These are phyloP conservation scores for Orius insidiosus DNA, from an alignment of 1,140 invertebrate genomes.

Conservation along the genomic window DNA sequence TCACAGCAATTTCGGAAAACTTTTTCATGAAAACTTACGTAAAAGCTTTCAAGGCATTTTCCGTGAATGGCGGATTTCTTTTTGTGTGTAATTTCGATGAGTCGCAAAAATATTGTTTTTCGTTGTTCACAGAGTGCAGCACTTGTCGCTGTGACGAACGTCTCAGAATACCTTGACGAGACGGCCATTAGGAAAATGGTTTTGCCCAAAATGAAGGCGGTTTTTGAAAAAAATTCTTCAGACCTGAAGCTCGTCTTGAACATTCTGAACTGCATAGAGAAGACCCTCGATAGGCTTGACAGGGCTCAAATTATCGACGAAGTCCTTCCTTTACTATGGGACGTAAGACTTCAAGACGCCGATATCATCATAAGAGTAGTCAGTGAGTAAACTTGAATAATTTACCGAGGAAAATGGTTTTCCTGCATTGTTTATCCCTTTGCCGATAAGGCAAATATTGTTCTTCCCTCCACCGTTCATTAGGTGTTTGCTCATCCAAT, in stretches of 20 bases:
- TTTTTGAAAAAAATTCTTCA: constrained; percentile 70
- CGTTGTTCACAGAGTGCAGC: constrained; percentile 58
- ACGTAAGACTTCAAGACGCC: constrained; percentile 71
- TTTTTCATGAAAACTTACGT: no score
- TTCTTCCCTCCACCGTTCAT: not conserved
- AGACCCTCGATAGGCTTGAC: constrained; percentile 65
- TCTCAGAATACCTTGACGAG: constrained; percentile 71
- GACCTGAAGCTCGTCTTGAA: constrained; percentile 61
- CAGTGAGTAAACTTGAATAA: constrained; percentile 42
- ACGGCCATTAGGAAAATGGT: constrained; percentile 63
- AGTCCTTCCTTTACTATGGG: constrained; percentile 76
- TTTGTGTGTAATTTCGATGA: no score
- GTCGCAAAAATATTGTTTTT: constrained; percentile 1
- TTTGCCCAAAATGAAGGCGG: constrained; percentile 69
- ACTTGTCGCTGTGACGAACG: constrained; percentile 69
- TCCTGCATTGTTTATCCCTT: no score
- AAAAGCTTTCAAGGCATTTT: no score
- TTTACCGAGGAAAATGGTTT: no score
- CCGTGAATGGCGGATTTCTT: no score
- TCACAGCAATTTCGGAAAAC: no score
- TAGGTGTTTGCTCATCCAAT: no score
- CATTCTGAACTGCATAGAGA: constrained; percentile 57
- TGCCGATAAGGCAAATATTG: not conserved
- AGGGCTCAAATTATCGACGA: constrained; percentile 78
- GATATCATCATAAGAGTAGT: constrained; percentile 60